These are phyloP conservation scores for Semaprochilodus insignis DNA, from an alignment of 2,797 vertebrate species.

Conservation along the genomic window DNA sequence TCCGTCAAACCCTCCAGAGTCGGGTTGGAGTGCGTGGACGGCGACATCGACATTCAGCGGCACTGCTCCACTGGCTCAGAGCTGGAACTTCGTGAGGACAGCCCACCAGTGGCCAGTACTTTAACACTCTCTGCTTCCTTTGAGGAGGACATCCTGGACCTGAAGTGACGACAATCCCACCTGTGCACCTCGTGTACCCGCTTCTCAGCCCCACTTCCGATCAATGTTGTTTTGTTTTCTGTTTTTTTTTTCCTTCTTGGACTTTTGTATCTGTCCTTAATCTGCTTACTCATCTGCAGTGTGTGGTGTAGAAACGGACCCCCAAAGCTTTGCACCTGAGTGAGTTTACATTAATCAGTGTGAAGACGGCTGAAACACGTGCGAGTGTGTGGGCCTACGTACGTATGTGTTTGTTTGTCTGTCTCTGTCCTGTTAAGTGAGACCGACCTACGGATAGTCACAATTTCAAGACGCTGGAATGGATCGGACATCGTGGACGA, in stretches of 20 bases:
- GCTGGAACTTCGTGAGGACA: constrained; percentile 80
- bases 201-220: constrained; percentile 43
- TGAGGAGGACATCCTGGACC: constrained; percentile 92
- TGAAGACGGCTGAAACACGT: constrained; percentile 46
- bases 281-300: constrained; percentile 33
- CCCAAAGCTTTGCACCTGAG: constrained; percentile 52
- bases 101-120: constrained; percentile 76
- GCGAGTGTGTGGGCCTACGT: constrained; percentile 31
- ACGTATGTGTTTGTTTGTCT: constrained; percentile 54
- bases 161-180: constrained; percentile 89
- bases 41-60: constrained; percentile 78
- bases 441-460: constrained; percentile 12
- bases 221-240: constrained; percentile 61
- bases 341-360: constrained; percentile 54
- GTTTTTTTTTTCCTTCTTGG: constrained; percentile 52
- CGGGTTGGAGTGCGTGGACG: constrained; percentile 81
- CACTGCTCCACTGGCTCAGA: constrained; percentile 83
- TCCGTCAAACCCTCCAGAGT: constrained; percentile 74
- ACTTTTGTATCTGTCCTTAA: constrained; percentile 35
- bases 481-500: not conserved
- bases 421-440: constrained; percentile 55
- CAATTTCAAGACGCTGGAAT: constrained; percentile 26
- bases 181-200: constrained; percentile 64
- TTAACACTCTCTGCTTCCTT: constrained; percentile 85
- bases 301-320: constrained; percentile 44